Evolutionary conservation across 2,888 invertebrate species (phyloP).

Genomic region (Eilema caniola): DNA sequence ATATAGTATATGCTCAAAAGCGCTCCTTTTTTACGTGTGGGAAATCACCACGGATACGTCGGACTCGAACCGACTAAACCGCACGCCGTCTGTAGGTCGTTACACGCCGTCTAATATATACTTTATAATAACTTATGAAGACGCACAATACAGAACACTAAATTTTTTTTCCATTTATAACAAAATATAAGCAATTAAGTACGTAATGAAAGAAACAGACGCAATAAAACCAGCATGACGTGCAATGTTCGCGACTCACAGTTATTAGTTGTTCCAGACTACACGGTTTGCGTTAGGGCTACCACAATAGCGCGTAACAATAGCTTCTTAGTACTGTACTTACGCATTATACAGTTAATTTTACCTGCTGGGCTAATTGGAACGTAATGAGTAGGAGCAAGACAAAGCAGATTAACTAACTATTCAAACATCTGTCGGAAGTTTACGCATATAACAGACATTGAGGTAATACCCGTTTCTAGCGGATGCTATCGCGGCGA

Average conservation of each 20-base stretch:
- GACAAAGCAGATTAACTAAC: neutral
- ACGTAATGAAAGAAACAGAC: slow-evolving; percentile 15
- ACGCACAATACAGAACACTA: neutral
- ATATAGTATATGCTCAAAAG: too few relatives aligned
- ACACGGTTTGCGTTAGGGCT: slow-evolving; percentile 13
- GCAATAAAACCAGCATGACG: slow-evolving; percentile 16
- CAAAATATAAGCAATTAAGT: slow-evolving; percentile 7
- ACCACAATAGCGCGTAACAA: neutral
- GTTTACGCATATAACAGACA: too few relatives aligned
- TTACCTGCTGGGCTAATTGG: neutral
- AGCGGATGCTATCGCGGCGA: too few relatives aligned
- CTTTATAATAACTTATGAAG: neutral
- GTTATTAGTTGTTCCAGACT: slow-evolving; percentile 18
- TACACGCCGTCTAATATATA: too few relatives aligned
- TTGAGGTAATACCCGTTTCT: too few relatives aligned
- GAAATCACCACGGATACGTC: too few relatives aligned
- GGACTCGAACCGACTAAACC: too few relatives aligned
- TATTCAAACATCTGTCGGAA: too few relatives aligned
- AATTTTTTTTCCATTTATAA: neutral
- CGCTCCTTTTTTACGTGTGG: too few relatives aligned
- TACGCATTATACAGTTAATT: neutral
- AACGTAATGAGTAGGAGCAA: neutral
- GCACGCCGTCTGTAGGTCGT: too few relatives aligned
- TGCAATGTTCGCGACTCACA: slow-evolving; percentile 13
- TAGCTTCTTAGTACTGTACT: neutral